Percentiles rank a stretch among this genome's conserved stretches.
Conservation (phyloP, 1,140 invertebrate genomes). For the Neodiprion virginianus region DNA sequence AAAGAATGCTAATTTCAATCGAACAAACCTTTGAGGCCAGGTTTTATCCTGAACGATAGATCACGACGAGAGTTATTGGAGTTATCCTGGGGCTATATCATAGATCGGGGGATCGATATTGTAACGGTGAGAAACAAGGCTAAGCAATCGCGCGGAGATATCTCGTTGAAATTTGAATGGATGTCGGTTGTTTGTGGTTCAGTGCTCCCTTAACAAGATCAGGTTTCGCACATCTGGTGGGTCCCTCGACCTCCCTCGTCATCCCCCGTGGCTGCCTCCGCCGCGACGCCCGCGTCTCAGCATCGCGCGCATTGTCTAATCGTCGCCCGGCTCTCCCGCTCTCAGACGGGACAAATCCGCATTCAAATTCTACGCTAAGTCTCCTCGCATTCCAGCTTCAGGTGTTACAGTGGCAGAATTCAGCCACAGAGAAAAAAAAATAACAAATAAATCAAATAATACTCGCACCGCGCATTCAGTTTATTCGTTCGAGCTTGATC, state of each 20-base stretch:
- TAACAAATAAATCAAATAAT: neutral
- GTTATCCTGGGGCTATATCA: neutral
- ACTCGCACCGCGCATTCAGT: neutral
- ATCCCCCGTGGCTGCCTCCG: slow-evolving; percentile 11
- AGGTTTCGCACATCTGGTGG: slow-evolving; percentile 55
- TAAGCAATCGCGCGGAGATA: slow-evolving; percentile 1
- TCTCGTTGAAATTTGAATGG: slow-evolving; percentile 50
- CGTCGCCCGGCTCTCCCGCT: slow-evolving; percentile 40
- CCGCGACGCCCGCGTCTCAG: slow-evolving; percentile 38
- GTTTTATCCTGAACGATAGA: too few species aligned
- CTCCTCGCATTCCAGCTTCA: slow-evolving; percentile 29
- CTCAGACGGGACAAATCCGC: slow-evolving; percentile 39
- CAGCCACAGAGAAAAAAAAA: neutral
- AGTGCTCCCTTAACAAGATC: slow-evolving; percentile 61
- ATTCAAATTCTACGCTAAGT: slow-evolving; percentile 45
- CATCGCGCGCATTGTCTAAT: slow-evolving; percentile 56
- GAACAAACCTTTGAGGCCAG: too few species aligned
- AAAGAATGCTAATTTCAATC: too few species aligned
- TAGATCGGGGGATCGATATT: neutral
- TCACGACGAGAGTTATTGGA: too few species aligned
- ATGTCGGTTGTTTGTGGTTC: slow-evolving; percentile 57
- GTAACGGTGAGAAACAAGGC: neutral
- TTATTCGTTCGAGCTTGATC: neutral
- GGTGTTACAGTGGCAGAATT: neutral
- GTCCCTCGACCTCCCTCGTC: slow-evolving; percentile 47